Evolutionary conservation across 2,797 vertebrate genomes (phyloP).

Genomic region (Epinephelus coioides): DNA sequence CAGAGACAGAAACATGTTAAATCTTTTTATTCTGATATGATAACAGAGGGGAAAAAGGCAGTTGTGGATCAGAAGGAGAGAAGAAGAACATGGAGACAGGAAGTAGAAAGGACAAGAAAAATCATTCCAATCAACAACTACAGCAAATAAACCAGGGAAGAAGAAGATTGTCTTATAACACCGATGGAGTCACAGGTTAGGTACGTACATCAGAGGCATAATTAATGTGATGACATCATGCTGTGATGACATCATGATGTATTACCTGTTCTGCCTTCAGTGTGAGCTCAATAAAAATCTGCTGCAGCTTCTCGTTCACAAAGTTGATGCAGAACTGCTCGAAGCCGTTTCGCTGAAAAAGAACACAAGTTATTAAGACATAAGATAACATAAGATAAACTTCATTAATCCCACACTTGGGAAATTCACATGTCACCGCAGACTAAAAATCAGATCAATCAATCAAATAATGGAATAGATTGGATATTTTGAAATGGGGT

Average conservation of each 20-base stretch:
- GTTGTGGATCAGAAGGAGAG: not conserved
- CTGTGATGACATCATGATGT: not conserved
- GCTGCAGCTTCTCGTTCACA: conserved; percentile 91
- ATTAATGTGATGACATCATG: not conserved
- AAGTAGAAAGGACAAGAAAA: not conserved
- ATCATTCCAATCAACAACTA: not conserved
- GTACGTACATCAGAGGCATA: too few relatives aligned
- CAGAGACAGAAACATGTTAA: conserved; percentile 3
- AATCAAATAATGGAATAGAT: too few relatives aligned
- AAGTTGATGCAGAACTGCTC: conserved; percentile 92
- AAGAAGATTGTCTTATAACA: too few relatives aligned
- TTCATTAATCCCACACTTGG: not conserved
- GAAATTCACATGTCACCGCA: too few relatives aligned
- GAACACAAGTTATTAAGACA: not conserved
- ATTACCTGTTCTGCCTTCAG: conserved; percentile 90
- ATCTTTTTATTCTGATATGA: not conserved
- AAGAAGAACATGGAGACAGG: not conserved
- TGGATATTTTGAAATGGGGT: too few relatives aligned
- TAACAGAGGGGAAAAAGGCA: not conserved
- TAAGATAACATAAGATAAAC: too few relatives aligned
- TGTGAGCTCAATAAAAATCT: conserved; percentile 91
- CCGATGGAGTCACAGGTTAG: too few relatives aligned
- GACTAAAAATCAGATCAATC: not conserved
- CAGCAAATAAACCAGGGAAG: not conserved
- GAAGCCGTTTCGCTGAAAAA: conserved; percentile 85